A percentile compares a stretch with the other conserved stretches of the same genome.
These are phyloP conservation scores for Linnaemya vulpina DNA, from an alignment of 2,888 invertebrate species.

Conservation along the genomic window DNA sequence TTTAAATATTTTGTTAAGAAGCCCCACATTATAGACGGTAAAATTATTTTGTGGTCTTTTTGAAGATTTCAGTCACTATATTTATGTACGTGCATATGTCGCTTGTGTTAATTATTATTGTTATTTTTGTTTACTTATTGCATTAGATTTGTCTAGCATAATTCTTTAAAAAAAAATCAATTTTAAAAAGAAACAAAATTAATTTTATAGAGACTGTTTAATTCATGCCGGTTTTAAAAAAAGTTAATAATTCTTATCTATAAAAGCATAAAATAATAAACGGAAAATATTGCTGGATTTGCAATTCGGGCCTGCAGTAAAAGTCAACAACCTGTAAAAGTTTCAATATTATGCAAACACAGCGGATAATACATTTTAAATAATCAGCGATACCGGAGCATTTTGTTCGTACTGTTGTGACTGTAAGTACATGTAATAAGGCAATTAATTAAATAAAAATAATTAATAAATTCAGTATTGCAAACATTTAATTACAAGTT, in stretches of 20 bases:
- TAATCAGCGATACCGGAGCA: slow-evolving; percentile 46
- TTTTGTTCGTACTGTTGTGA: background rate
- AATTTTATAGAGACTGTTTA: slow-evolving; percentile 2
- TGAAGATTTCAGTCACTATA: slow-evolving; percentile 16
- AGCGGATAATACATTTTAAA: slow-evolving; percentile 41
- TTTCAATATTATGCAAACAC: slow-evolving; percentile 16
- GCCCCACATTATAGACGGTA: slow-evolving; percentile 1
- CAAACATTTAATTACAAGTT: background rate
- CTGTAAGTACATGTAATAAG: slow-evolving; percentile 21
- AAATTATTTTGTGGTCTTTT: slow-evolving; percentile 26
- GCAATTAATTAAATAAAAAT: background rate
- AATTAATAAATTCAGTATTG: background rate
- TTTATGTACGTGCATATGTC: background rate
- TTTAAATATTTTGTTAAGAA: slow-evolving; percentile 5
- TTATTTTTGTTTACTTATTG: slow-evolving; percentile 39
- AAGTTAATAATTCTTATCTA: background rate
- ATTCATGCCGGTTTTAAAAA: slow-evolving; percentile 26
- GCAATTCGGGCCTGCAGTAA: slow-evolving; percentile 27
- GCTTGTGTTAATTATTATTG: slow-evolving; percentile 41
- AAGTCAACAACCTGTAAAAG: slow-evolving; percentile 46
- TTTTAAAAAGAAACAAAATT: background rate
- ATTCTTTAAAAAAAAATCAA: background rate
- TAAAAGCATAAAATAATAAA: slow-evolving; percentile 1
- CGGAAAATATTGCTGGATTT: background rate
- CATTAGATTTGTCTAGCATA: slow-evolving; percentile 41